Percentiles rank a stretch among this genome's conserved stretches.
These are phyloP conservation scores for Spodoptera picta DNA, from an alignment of 2,888 invertebrate genomes.

Conservation along the genomic window DNA sequence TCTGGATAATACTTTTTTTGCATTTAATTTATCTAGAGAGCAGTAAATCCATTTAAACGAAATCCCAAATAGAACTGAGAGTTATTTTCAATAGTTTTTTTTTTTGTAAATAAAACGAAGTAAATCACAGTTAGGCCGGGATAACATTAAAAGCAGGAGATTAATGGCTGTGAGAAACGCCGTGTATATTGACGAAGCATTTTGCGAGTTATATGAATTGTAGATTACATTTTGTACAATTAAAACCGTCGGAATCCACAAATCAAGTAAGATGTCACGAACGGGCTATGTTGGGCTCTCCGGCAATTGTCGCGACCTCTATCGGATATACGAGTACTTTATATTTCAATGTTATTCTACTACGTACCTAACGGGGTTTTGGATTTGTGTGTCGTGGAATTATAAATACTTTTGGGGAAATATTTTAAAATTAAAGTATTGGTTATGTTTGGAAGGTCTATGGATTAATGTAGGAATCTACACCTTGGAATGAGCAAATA, in stretches of 20 bases:
- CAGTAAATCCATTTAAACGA: constrained; percentile 16
- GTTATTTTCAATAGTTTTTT: constrained; percentile 19
- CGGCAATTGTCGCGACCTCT: constrained; percentile 26
- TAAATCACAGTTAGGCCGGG: constrained; percentile 35
- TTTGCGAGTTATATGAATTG: constrained; percentile 45
- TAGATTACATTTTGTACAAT: constrained; percentile 61
- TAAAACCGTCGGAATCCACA: constrained; percentile 66
- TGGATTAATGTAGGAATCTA: too few species aligned
- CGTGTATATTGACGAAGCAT: constrained; percentile 36
- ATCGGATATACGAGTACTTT: constrained; percentile 14
- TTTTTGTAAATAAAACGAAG: constrained; percentile 24
- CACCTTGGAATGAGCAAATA: too few species aligned
- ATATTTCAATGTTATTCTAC: constrained; percentile 34
- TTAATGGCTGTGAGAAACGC: constrained; percentile 32
- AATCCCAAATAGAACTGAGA: constrained; percentile 18
- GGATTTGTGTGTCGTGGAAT: constrained; percentile 23
- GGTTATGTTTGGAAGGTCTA: background rate
- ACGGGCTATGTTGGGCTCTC: constrained; percentile 48
- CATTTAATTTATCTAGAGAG: constrained; percentile 12
- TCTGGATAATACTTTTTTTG: constrained; percentile 11
- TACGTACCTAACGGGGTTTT: constrained; percentile 15
- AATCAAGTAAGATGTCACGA: constrained; percentile 70
- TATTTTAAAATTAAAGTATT: constrained; percentile 10
- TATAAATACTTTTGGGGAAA: constrained; percentile 9
- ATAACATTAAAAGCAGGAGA: constrained; percentile 35